Evolutionary conservation across 2,113 vertebrate genomes (phyloP).

Genomic region (Microtus pennsylvanicus): DNA sequence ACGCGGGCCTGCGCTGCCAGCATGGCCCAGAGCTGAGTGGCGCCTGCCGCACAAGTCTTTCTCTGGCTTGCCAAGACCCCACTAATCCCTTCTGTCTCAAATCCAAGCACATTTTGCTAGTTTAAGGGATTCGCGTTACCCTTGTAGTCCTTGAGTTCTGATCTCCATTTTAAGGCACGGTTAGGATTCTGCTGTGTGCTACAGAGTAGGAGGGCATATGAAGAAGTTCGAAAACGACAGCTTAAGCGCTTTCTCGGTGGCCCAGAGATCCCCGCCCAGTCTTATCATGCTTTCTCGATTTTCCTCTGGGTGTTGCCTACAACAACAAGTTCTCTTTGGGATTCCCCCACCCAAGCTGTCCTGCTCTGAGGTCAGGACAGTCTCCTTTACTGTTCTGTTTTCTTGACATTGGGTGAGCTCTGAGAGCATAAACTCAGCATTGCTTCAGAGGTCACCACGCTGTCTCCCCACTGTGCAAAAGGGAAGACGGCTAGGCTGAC

Average conservation of each 20-base stretch:
- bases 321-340: conserved; percentile 68
- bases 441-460: conserved; percentile 6
- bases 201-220: not conserved
- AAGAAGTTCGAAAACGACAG: conserved; percentile 1
- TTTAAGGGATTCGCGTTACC: not conserved
- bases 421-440: conserved; percentile 48
- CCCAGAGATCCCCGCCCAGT: conserved; percentile 43
- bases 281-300: conserved; percentile 42
- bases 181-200: not conserved
- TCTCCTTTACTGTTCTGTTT: conserved; percentile 66
- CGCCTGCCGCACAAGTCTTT: not conserved
- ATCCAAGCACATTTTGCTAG: conserved; percentile 40
- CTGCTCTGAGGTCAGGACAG: conserved; percentile 55
- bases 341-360: conserved; percentile 65
- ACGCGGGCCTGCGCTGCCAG: not conserved
- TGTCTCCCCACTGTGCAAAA: conserved; percentile 6
- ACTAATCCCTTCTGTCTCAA: not conserved
- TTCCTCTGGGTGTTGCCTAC: conserved; percentile 69
- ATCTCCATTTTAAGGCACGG: conserved; percentile 4
- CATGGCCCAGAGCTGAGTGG: not conserved
- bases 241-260: conserved; percentile 59
- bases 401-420: conserved; percentile 55
- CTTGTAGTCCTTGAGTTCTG: not conserved
- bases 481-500: conserved; percentile 63
- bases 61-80: not conserved